phyloP scores from a whole-genome alignment of 2,113 vertebrate species.

The Dicrurus megarhynchus region DNA sequence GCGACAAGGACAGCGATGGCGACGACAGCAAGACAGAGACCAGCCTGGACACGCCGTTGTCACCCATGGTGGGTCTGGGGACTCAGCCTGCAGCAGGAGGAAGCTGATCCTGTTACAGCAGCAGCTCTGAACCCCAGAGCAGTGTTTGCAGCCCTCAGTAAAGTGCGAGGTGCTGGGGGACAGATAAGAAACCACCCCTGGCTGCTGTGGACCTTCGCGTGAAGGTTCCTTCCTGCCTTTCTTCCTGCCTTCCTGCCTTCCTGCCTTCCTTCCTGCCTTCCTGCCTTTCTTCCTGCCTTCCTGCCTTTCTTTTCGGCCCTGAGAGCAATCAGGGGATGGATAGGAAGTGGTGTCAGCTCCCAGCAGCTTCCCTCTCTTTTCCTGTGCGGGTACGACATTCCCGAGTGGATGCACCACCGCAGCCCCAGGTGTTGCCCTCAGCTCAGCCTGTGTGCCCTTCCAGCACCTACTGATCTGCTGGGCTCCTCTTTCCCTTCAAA shows the following conservation, averaged over 20 bases:
- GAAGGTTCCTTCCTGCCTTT: background rate
- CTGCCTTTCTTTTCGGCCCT: background rate
- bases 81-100: background rate
- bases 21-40: conserved; percentile 99
- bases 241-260: background rate
- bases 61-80: conserved; percentile 85
- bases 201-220: background rate
- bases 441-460: background rate
- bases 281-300: background rate
- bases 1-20: conserved; percentile 97
- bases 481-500: background rate
- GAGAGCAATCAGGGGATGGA: background rate
- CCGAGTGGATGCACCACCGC: accelerated
- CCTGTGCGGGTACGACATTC: background rate
- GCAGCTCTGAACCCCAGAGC: background rate
- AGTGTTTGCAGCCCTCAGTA: background rate
- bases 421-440: background rate
- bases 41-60: conserved; percentile 94
- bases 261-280: background rate
- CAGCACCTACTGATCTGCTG: background rate
- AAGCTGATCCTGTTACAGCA: background rate
- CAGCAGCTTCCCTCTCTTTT: background rate
- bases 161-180: accelerated
- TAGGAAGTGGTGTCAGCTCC: background rate
- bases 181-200: too few relatives aligned